Conservation (phyloP, 2,888 invertebrate genomes). For the Gymnoscelis rufifasciata region DNA sequence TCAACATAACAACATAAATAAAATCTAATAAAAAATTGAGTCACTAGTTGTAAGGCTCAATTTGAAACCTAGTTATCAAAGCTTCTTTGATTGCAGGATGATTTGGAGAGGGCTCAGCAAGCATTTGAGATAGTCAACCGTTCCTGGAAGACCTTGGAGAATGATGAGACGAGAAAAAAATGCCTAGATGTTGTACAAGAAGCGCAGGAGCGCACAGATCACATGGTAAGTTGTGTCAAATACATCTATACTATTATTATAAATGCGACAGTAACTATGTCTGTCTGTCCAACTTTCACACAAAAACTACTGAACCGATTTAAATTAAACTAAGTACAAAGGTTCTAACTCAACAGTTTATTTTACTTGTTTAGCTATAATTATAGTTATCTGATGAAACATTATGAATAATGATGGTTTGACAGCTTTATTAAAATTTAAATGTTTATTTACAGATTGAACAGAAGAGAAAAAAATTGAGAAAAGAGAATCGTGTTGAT, state of each 20-base stretch:
- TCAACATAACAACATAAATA: no score
- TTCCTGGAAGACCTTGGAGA: constrained; percentile 97
- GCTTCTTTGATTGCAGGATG: constrained; percentile 82
- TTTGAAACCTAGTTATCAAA: constrained; percentile 19
- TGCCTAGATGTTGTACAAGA: constrained; percentile 98
- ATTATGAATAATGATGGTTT: no score
- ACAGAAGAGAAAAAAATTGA: constrained; percentile 95
- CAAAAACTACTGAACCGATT: no score
- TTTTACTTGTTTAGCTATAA: no score
- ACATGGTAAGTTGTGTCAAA: constrained; percentile 84
- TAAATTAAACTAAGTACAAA: neutral
- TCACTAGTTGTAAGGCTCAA: neutral
- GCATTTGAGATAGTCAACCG: constrained; percentile 96
- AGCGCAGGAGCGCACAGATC: constrained; percentile 95
- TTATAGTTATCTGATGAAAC: no score
- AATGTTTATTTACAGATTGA: constrained; percentile 82
- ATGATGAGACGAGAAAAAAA: constrained; percentile 94
- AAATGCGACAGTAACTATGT: no score
- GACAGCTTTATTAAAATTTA: no score
- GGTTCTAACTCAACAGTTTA: no score
- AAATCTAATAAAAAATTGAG: no score
- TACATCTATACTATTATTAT: no score
- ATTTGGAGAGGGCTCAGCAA: constrained; percentile 94
- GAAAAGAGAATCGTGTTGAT: constrained; percentile 89
- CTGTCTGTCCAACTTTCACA: no score